These are phyloP conservation scores for Automeris io DNA, from an alignment of 2,888 invertebrate species.

Conservation along the genomic window DNA sequence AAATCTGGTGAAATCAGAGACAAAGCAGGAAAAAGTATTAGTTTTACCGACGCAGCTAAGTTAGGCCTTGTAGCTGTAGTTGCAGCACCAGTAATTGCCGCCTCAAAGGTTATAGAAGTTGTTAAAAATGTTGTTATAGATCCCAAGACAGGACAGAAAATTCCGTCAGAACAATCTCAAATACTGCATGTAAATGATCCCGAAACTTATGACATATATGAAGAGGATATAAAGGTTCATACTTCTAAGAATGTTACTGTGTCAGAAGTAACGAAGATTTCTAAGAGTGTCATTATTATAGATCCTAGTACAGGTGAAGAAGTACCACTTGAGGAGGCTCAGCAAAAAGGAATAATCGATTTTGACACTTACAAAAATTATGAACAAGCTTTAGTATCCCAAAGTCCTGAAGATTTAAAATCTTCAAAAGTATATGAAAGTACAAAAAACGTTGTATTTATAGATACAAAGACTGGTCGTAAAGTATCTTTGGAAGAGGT, in stretches of 20 bases:
- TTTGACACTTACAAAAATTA: constrained; percentile 42
- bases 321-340: constrained; percentile 84
- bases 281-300: constrained; percentile 76
- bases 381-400: constrained; percentile 22
- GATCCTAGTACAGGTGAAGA: constrained; percentile 86
- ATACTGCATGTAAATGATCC: constrained; percentile 80
- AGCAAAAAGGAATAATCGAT: constrained; percentile 81
- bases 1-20: constrained; percentile 82
- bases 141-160: constrained; percentile 83
- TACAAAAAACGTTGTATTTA: background rate
- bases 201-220: constrained; percentile 40
- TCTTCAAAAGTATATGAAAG: background rate
- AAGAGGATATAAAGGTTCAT: constrained; percentile 24
- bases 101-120: constrained; percentile 80
- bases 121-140: constrained; percentile 79
- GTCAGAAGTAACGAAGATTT: constrained; percentile 80
- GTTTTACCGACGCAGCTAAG: constrained; percentile 85
- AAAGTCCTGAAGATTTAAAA: constrained; percentile 14
- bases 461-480: constrained; percentile 13
- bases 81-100: constrained; percentile 85
- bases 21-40: constrained; percentile 80
- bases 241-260: constrained; percentile 65
- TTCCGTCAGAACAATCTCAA: constrained; percentile 84
- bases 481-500: constrained; percentile 3
- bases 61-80: constrained; percentile 84